phyloP scores from a whole-genome alignment of 2,113 vertebrate species.

The Proteles cristata region DNA sequence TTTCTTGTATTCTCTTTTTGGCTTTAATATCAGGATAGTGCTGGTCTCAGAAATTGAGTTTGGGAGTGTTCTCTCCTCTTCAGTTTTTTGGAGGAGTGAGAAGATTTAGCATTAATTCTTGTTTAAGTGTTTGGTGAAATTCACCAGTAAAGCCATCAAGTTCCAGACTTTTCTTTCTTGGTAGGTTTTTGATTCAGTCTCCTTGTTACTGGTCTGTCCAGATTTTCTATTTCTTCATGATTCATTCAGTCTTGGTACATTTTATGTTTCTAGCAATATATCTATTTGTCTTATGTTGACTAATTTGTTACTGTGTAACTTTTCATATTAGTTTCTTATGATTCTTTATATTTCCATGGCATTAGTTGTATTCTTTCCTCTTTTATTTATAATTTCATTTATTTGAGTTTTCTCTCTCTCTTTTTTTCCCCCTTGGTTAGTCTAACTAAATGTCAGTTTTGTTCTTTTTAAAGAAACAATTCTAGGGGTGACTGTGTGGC shows the following conservation, averaged over 20 bases:
- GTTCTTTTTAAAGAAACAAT: neutral
- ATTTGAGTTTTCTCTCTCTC: neutral
- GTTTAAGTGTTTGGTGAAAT: neutral
- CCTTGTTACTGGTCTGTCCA: neutral
- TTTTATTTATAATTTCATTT: neutral
- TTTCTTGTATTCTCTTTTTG: neutral
- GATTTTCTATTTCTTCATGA: neutral
- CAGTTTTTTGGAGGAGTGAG: neutral
- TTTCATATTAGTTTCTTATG: neutral
- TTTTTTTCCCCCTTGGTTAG: neutral
- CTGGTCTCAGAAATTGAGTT: neutral
- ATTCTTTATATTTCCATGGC: neutral
- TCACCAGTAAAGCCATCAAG: neutral
- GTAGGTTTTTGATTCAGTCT: neutral
- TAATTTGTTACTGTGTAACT: neutral
- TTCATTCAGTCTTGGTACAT: neutral
- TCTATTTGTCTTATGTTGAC: neutral
- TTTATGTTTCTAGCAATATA: neutral
- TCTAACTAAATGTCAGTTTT: neutral
- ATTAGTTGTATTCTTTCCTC: neutral
- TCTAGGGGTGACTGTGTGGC: neutral
- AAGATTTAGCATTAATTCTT: neutral
- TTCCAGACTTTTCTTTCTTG: neutral
- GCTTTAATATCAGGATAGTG: neutral
- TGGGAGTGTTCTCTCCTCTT: neutral